Base-by-base conservation (phyloP, 2,797 vertebrate genomes). In the Emys orbicularis region DNA sequence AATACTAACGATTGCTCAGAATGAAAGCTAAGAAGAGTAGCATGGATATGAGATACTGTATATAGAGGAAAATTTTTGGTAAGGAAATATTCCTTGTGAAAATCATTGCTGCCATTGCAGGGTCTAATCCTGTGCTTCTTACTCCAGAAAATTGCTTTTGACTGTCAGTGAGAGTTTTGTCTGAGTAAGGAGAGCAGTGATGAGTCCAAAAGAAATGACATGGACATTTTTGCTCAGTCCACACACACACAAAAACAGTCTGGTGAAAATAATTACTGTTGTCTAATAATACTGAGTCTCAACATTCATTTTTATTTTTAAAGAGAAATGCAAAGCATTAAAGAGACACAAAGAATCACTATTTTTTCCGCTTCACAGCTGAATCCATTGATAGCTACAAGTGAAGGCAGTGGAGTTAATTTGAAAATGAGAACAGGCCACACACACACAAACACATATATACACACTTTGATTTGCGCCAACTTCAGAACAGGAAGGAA, bases 271-370 rank as follows among this genome's bases (percentile, higher is more conserved):
- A 72, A 41, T 25, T 72, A 72, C 19, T 72, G 65, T 72, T 21
- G 19, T 72, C 3, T 68, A 81, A 21, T n/a, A 12, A 0, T 37
- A 37, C 11, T 31, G 7, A 65, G 2, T 1, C 12, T 49, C 13
- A 50, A 25, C 49, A 1, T 41, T 84, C 61, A 41, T 21, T 86
- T 90, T 76, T 82, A 19, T 57, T 27, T 82, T 49, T 29, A 49
- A 94, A 93, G 25, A 86, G 93, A 95, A 95, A 86, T 86, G 16
- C 3, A 57, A 5, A 80, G 74, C 81, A 91, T 72, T 53, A 53
- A n/a, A 4, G 47, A 52, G 29, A 84, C 11, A 8, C 34, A 86
- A 41, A 18, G 44, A 13, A 13, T 56, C 54, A 4, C 2, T 86
- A 13, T 89, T 94, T 84, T 79, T 79, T 86, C 6, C 13, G 18